These are phyloP conservation scores for Melanaphis sacchari DNA, from an alignment of 1,140 invertebrate genomes.

Conservation along the genomic window DNA sequence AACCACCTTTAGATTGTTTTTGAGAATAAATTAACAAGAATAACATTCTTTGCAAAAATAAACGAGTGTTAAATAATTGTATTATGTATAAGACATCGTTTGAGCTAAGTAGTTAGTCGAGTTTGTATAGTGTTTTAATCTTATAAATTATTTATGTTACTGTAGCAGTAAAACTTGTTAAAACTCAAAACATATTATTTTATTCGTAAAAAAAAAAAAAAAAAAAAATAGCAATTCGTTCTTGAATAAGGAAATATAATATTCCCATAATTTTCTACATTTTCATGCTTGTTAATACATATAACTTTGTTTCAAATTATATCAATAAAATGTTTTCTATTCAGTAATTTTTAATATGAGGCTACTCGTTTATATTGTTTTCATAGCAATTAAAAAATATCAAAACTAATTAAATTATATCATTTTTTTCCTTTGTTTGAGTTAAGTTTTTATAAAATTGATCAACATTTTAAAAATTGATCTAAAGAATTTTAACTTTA, in stretches of 20 bases:
- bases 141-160: background rate
- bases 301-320: background rate
- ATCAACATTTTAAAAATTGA: no score
- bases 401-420: background rate
- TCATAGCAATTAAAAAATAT: background rate
- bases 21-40: background rate
- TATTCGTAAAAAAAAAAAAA: background rate
- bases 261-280: background rate
- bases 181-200: background rate
- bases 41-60: background rate
- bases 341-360: background rate
- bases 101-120: background rate
- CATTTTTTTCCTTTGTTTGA: background rate
- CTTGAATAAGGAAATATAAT: background rate
- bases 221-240: background rate
- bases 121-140: background rate
- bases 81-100: background rate
- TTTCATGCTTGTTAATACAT: background rate
- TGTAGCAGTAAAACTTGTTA: background rate
- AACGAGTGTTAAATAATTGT: constrained; percentile 10
- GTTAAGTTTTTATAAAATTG: background rate
- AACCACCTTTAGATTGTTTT: background rate
- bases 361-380: no score
- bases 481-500: no score
- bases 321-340: background rate